A percentile compares a stretch with the other conserved stretches of the same genome.
These are phyloP conservation scores for Neomonachus schauinslandi DNA, from an alignment of 2,113 vertebrate genomes.

Conservation along the genomic window DNA sequence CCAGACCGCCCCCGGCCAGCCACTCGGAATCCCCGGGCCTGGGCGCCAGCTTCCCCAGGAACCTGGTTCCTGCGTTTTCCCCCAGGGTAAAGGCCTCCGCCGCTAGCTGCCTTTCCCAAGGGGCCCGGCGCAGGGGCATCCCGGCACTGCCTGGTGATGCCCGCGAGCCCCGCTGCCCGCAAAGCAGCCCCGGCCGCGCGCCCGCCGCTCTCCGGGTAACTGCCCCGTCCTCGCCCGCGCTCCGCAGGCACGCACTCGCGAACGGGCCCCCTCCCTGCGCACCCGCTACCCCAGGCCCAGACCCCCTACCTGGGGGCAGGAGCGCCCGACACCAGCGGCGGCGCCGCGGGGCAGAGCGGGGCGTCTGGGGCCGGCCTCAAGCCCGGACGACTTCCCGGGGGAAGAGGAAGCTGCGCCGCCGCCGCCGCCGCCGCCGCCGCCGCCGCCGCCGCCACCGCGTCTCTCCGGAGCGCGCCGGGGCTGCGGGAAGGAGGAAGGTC, in stretches of 20 bases:
- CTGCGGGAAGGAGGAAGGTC: slow-evolving; percentile 78
- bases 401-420: slow-evolving; percentile 24
- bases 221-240: not conserved
- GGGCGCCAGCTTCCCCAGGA: not conserved
- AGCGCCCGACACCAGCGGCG: slow-evolving; percentile 51
- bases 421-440: not conserved
- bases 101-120: not conserved
- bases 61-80: not conserved
- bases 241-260: not conserved
- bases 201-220: not conserved
- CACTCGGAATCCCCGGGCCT: not conserved
- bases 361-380: slow-evolving; percentile 16
- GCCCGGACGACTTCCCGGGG: slow-evolving; percentile 57
- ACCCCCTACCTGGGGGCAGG: slow-evolving; percentile 65
- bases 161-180: not conserved
- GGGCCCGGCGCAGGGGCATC: not conserved
- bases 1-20: not conserved
- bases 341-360: not conserved
- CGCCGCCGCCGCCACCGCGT: slow-evolving; percentile 33
- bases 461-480: slow-evolving; percentile 26
- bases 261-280: not conserved
- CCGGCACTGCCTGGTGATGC: not conserved
- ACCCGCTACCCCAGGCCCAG: not conserved
- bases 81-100: not conserved
- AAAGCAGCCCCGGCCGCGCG: not conserved